Evolutionary conservation across 2,797 vertebrate genomes (phyloP).

Genomic region (Anomalospiza imberbis): DNA sequence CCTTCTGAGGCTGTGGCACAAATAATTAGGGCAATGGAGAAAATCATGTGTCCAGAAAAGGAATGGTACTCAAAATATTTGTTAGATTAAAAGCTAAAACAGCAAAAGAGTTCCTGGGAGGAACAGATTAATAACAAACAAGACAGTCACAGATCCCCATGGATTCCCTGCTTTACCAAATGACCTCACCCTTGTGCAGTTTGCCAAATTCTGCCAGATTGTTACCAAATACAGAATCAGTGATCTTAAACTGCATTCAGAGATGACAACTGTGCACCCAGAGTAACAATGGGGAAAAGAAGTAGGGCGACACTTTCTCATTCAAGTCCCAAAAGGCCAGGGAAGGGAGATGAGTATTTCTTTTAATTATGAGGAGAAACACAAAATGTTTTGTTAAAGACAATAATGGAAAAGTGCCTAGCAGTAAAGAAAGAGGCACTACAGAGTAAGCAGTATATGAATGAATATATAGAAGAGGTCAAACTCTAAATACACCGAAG

Average conservation of each 20-base stretch:
- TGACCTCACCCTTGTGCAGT: background rate
- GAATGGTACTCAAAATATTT: conserved; percentile 9
- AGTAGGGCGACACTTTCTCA: background rate
- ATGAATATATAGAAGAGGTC: background rate
- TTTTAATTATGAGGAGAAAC: background rate
- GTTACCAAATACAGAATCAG: conserved; percentile 28
- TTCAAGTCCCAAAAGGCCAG: background rate
- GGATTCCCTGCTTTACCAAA: background rate
- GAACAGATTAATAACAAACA: conserved; percentile 22
- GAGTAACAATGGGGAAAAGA: background rate
- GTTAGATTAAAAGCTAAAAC: background rate
- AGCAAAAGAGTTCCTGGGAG: background rate
- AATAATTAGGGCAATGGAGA: background rate
- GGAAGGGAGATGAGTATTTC: background rate
- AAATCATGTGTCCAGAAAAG: conserved; percentile 5
- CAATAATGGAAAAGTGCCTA: background rate
- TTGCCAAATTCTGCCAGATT: conserved; percentile 6
- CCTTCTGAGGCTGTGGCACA: background rate
- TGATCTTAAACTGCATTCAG: background rate
- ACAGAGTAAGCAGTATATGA: background rate
- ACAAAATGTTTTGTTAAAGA: background rate
- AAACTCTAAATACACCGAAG: background rate
- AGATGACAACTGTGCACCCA: background rate
- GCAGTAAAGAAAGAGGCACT: background rate
- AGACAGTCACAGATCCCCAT: background rate